phyloP scores from a whole-genome alignment of 2,113 vertebrate genomes.

The Heptranchias perlo region DNA sequence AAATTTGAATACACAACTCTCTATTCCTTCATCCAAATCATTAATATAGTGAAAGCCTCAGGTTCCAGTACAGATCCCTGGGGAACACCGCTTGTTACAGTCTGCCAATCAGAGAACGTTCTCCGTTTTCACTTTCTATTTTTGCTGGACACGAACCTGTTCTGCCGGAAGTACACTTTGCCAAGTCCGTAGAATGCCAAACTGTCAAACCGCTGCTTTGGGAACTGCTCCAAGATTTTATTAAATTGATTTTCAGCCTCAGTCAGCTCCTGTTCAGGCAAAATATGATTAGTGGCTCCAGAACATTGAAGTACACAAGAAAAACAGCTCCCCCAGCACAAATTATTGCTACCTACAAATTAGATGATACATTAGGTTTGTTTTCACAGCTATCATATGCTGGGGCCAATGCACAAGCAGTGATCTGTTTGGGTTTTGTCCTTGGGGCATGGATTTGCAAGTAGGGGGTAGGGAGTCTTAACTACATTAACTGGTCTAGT shows the following conservation, averaged over 20 bases:
- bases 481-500: neutral
- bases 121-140: neutral
- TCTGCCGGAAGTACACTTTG: slow-evolving; percentile 74
- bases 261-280: slow-evolving; percentile 64
- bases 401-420: neutral
- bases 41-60: neutral
- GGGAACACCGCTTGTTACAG: neutral
- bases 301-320: neutral
- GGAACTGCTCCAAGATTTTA: slow-evolving; percentile 63
- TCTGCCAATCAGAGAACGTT: neutral
- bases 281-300: slow-evolving; percentile 1
- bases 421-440: neutral
- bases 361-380: neutral
- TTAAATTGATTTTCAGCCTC: slow-evolving; percentile 70
- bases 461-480: neutral
- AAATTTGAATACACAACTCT: neutral
- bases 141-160: slow-evolving; percentile 63
- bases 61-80: neutral
- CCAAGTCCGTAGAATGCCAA: slow-evolving; percentile 78
- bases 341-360: neutral
- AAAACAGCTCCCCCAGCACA: neutral
- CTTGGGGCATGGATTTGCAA: neutral
- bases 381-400: neutral
- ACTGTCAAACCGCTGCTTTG: slow-evolving; percentile 69
- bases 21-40: neutral